These are phyloP conservation scores for Sipha flava DNA, from an alignment of 1,140 invertebrate genomes.

Conservation along the genomic window DNA sequence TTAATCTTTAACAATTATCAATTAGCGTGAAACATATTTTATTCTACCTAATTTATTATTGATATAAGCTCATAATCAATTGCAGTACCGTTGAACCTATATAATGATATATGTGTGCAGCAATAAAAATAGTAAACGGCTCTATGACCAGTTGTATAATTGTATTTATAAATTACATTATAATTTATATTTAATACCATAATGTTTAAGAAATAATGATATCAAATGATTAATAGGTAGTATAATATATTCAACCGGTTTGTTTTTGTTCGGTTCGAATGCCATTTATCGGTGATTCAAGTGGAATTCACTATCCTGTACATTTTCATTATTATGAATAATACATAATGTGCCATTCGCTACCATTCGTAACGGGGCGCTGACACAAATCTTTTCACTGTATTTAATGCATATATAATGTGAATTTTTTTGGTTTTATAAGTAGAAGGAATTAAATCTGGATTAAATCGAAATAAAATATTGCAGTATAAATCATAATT, in stretches of 20 bases:
- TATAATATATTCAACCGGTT: background rate
- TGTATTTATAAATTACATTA: too few relatives aligned
- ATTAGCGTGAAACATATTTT: too few relatives aligned
- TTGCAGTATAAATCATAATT: background rate
- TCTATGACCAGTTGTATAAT: too few relatives aligned
- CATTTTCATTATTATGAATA: background rate
- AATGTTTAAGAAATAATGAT: background rate
- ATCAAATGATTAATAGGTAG: background rate
- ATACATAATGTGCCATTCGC: background rate
- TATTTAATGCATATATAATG: background rate
- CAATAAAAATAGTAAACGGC: too few relatives aligned
- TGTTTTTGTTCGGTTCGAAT: background rate
- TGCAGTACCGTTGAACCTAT: too few relatives aligned
- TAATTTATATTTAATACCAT: background rate
- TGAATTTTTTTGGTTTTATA: background rate
- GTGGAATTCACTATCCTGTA: background rate
- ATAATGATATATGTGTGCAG: too few relatives aligned
- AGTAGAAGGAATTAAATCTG: background rate
- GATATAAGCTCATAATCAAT: too few relatives aligned
- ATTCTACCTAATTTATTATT: too few relatives aligned
- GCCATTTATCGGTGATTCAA: background rate
- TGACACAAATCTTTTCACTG: background rate
- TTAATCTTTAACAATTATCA: too few relatives aligned
- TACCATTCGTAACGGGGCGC: background rate
- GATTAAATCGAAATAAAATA: background rate